A percentile compares a stretch with the other conserved stretches of the same genome.
phyloP scores from a whole-genome alignment of 2,113 vertebrate species.

The Sorex araneus region DNA sequence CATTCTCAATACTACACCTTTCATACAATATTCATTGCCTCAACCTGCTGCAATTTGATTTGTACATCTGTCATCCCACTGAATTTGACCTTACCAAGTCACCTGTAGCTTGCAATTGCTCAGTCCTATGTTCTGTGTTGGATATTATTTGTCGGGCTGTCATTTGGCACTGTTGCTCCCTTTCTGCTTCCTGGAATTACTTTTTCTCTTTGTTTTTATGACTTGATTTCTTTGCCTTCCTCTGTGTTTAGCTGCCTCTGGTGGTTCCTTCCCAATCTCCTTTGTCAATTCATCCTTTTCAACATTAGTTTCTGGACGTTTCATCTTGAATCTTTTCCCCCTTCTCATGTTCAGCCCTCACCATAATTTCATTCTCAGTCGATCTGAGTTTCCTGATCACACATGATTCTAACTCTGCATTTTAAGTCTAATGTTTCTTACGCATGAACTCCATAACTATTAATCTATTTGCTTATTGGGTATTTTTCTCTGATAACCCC shows the following conservation, averaged over 20 bases:
- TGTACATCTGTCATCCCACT: neutral
- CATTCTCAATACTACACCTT: neutral
- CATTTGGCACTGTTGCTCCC: neutral
- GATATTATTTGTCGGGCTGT: neutral
- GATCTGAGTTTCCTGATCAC: neutral
- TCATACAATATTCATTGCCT: neutral
- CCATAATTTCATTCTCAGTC: neutral
- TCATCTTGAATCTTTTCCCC: neutral
- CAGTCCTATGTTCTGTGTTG: neutral
- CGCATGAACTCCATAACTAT: neutral
- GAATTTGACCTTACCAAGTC: neutral
- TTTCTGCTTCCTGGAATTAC: neutral
- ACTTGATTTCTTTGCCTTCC: neutral
- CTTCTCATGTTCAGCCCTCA: neutral
- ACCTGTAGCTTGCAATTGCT: conserved; percentile 6
- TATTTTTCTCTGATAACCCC: neutral
- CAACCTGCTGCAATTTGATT: neutral
- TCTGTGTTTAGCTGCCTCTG: neutral
- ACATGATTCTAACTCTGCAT: neutral
- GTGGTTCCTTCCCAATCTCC: neutral
- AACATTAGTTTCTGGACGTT: neutral
- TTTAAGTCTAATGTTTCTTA: neutral
- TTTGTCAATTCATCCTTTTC: neutral
- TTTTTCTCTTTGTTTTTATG: neutral
- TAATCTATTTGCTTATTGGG: neutral